Conservation (phyloP, 2,113 vertebrate species). For the Rutilus rutilus region DNA sequence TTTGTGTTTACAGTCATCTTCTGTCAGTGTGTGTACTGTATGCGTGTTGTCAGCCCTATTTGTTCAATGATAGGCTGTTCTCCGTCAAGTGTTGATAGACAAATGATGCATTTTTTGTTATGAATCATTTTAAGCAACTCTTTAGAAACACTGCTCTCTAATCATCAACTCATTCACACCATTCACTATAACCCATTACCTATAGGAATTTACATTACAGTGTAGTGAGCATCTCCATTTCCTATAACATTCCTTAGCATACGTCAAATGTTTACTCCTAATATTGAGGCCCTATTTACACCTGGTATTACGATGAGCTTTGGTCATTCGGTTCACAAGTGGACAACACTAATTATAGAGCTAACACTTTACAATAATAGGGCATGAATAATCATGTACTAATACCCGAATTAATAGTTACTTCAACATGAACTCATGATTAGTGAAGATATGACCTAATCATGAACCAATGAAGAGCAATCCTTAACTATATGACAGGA, state of each 20-base stretch:
- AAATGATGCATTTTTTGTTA: constrained; percentile 49
- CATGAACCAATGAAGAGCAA: too few relatives aligned
- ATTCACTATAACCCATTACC: constrained; percentile 29
- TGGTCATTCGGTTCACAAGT: neutral
- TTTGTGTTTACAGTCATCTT: constrained; percentile 16
- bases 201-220: constrained; percentile 36
- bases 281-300: neutral
- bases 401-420: too few relatives aligned
- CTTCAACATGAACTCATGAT: too few relatives aligned
- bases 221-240: neutral
- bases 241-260: neutral
- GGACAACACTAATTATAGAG: neutral
- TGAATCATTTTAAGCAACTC: constrained; percentile 52
- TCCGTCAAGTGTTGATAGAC: constrained; percentile 47
- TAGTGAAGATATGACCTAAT: too few relatives aligned
- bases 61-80: constrained; percentile 44
- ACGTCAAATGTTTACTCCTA: neutral
- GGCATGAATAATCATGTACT: too few relatives aligned
- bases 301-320: neutral
- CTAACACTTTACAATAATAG: too few relatives aligned
- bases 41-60: constrained; percentile 12
- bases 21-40: neutral
- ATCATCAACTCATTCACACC: constrained; percentile 33
- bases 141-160: constrained; percentile 49
- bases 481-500: too few relatives aligned